phyloP scores from a whole-genome alignment of 64 coral and sea anemone species.

The Actinia equina region DNA sequence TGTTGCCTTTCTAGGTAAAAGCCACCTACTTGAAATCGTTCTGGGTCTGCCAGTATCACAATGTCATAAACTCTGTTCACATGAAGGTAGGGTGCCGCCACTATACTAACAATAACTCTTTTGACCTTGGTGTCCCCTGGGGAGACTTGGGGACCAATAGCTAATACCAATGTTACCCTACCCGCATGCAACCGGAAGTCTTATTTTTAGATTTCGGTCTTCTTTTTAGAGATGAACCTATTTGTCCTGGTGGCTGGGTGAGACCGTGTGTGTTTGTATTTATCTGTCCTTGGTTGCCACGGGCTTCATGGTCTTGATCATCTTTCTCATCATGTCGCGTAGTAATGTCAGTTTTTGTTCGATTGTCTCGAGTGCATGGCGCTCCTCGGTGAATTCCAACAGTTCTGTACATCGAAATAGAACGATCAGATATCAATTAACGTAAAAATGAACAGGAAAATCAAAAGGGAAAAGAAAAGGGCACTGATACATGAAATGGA shows the following conservation, averaged over 20 bases:
- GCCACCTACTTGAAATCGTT: no score
- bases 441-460: no score
- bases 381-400: conserved; percentile 77
- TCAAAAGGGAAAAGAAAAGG: not conserved
- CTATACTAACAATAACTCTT: no score
- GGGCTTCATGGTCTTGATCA: conserved; percentile 60
- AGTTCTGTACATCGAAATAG: conserved; percentile 46
- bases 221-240: not conserved
- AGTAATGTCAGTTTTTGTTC: conserved; percentile 65
- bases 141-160: no score
- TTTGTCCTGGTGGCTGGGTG: not conserved
- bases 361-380: conserved; percentile 83
- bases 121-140: no score
- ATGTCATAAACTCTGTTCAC: no score
- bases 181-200: no score
- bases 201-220: not conserved
- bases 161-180: not conserved
- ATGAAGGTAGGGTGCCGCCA: no score
- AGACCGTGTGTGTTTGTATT: not conserved
- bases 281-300: conserved; percentile 1
- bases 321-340: conserved; percentile 76
- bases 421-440: not conserved
- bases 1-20: no score
- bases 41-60: no score
- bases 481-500: not conserved